Evolutionary conservation across 2,797 vertebrate genomes (phyloP), one percentile per base, ranked within the genome.

Genomic region (Sciaenops ocellatus): DNA sequence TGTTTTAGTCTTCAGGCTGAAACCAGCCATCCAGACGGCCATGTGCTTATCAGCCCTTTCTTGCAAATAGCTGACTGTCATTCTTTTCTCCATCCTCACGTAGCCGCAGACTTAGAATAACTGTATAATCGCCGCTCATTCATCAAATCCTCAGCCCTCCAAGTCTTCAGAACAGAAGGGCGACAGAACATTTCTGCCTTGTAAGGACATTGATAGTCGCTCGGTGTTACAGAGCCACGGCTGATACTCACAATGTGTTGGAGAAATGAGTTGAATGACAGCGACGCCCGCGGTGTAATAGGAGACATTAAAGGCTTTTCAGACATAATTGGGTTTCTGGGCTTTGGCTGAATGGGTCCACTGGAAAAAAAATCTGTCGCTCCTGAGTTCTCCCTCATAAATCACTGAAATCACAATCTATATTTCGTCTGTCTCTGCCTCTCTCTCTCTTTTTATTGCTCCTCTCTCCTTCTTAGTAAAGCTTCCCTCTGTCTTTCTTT

Each of bases 261-360:
- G 22, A 83, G 79, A 48, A 87, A 73, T 26, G 46, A 83, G 78
- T 1, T 85, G 86, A 89, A 81, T 81, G 86, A 71, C 69, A 15
- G 55, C 22, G 64, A 70, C 64, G 67, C 86, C 85, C 0, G 54
- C 30, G 3, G 79, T 46, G 67, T 83, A 84, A 85, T 65, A 61
- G 69, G 52, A 82, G 56, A 81, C 81, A 84, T 88, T 85, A 88
- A 87, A 73, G 79, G 77, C 69, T 85, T 85, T 87, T 85, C 77
- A 85, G 69, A 69, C 67, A 68, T 88, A 89, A 91, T 82, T 88
- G 78, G 81, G 74, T 91, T 87, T 85, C 83, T 68, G 42, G 55
- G 70, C 63, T 78, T 79, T 30, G 64, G 69, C 60, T 85, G 60
- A 83, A 89, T 63, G 64, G n/a, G 63, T 26, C 5, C 0, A 16